phyloP scores from a whole-genome alignment of 2,113 vertebrate genomes.

The Macroglossus sobrinus region DNA sequence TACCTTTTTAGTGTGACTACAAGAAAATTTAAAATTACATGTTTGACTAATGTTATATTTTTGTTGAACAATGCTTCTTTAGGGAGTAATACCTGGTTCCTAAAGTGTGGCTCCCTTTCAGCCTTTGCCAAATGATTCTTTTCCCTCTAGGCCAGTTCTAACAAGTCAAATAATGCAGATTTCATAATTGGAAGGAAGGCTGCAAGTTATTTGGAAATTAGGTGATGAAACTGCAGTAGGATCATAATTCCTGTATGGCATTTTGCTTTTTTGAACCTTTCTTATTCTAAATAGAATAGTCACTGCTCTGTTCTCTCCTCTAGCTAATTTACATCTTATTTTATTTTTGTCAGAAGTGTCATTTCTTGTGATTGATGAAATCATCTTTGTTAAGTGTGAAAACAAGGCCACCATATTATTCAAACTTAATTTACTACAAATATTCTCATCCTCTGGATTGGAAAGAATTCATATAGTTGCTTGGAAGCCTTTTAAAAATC shows the following conservation, averaged over 20 bases:
- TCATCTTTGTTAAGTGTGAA: constrained; percentile 74
- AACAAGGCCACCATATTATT: constrained; percentile 72
- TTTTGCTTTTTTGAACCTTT: constrained; percentile 55
- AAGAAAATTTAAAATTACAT: constrained; percentile 5
- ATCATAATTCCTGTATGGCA: constrained; percentile 51
- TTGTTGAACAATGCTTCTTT: background rate
- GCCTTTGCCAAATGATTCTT: constrained; percentile 47
- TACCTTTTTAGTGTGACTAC: background rate
- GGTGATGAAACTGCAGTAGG: constrained; percentile 59
- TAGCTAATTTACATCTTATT: constrained; percentile 75
- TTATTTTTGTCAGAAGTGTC: constrained; percentile 77
- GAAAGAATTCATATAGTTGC: constrained; percentile 79
- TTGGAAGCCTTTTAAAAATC: constrained; percentile 72
- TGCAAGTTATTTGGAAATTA: constrained; percentile 72
- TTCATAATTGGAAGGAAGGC: constrained; percentile 65
- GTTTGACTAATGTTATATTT: background rate
- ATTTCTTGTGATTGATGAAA: constrained; percentile 73
- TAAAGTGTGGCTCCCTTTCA: constrained; percentile 1
- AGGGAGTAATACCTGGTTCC: background rate
- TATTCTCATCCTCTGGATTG: constrained; percentile 77
- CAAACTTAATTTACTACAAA: constrained; percentile 78
- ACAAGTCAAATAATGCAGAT: constrained; percentile 64
- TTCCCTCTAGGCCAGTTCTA: constrained; percentile 48
- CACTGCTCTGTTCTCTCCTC: constrained; percentile 58
- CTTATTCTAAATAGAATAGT: constrained; percentile 62